phyloP scores from a whole-genome alignment of 2,113 vertebrate species.

The Nettapus auritus region DNA sequence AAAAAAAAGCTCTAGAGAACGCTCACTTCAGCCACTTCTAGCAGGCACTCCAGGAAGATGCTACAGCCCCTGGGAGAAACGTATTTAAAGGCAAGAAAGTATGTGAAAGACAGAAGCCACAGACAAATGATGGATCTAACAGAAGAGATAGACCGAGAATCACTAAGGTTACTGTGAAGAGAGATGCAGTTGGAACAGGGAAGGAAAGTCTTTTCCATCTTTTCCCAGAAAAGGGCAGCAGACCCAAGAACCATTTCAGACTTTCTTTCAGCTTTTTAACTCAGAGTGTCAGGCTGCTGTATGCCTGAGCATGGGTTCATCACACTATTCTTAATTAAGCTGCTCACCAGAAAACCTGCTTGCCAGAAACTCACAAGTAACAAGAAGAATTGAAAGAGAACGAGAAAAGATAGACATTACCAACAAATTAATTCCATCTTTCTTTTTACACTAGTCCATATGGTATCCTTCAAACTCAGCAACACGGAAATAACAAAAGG shows the following conservation, averaged over 20 bases:
- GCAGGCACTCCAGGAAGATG: background rate
- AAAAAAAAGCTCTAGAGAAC: background rate
- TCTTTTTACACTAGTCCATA: background rate
- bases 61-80: background rate
- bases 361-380: background rate
- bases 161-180: background rate
- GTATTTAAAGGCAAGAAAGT: background rate
- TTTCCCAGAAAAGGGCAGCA: background rate
- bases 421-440: background rate
- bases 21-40: background rate
- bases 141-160: background rate
- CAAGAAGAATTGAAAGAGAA: background rate
- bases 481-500: background rate
- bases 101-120: background rate
- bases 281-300: background rate
- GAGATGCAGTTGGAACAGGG: background rate
- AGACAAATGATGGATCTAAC: background rate
- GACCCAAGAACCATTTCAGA: background rate
- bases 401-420: background rate
- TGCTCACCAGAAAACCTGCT: background rate
- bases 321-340: background rate
- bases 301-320: background rate
- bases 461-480: background rate
- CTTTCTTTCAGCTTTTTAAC: background rate
- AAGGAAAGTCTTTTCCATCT: background rate